A percentile compares a stretch with the other conserved stretches of the same genome.
phyloP scores from a whole-genome alignment of 2,113 vertebrate genomes.

The Leptocoma aspasia region DNA sequence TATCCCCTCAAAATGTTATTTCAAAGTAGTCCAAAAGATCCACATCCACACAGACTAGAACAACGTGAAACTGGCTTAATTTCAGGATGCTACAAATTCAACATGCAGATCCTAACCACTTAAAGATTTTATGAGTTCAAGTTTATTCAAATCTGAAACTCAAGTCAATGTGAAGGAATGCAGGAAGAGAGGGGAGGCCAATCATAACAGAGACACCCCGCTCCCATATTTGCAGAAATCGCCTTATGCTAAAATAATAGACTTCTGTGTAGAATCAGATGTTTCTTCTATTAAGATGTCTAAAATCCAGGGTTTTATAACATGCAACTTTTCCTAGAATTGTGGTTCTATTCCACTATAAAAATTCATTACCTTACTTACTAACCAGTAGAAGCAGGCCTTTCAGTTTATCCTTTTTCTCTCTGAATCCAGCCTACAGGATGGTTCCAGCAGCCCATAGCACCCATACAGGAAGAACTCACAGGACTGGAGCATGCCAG shows the following conservation, averaged over 20 bases:
- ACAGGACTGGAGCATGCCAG: background rate
- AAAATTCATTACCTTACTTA: background rate
- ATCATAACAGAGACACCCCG: background rate
- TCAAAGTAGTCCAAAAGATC: background rate
- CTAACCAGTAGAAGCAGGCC: background rate
- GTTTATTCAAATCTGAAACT: background rate
- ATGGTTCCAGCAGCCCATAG: background rate
- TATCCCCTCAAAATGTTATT: background rate
- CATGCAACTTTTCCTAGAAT: background rate
- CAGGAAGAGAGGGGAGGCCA: background rate
- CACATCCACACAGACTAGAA: background rate
- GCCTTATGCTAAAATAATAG: background rate
- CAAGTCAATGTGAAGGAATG: background rate
- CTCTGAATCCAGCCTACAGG: background rate
- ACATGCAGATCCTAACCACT: background rate
- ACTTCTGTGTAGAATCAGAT: background rate
- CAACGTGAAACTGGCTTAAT: background rate
- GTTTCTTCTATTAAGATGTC: conserved; percentile 5
- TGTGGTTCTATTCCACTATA: background rate
- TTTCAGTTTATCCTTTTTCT: background rate
- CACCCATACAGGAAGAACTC: background rate
- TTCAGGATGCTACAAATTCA: background rate
- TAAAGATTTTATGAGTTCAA: background rate
- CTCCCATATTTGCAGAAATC: background rate
- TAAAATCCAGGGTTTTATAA: background rate